Conservation (phyloP, 2,797 vertebrate species). For the Schizopygopsis malacanthus region DNA sequence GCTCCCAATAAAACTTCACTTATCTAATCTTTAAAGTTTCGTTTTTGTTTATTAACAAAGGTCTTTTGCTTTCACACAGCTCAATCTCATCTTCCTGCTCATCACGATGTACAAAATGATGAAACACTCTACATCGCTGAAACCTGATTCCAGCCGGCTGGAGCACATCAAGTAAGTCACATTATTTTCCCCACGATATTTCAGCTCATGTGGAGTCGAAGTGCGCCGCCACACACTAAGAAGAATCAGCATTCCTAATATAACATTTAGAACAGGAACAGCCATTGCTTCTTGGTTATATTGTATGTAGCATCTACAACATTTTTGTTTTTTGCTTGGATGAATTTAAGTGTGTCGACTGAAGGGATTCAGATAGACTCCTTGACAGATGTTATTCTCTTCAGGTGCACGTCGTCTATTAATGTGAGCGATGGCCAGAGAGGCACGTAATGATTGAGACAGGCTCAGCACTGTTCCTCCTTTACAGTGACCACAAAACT, state of each 20-base stretch:
- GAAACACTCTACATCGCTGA: constrained; percentile 99
- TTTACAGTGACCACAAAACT: constrained; percentile 68
- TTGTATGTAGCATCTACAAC: constrained; percentile 12
- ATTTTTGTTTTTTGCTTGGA: constrained; percentile 20
- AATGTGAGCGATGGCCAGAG: constrained; percentile 53
- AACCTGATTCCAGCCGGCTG: constrained; percentile 99
- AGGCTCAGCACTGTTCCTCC: constrained; percentile 67
- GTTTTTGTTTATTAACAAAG: constrained; percentile 61
- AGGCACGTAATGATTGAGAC: constrained; percentile 58
- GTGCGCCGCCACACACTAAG: constrained; percentile 5
- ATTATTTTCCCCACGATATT: constrained; percentile 49
- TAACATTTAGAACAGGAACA: not conserved
- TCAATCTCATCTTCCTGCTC: constrained; percentile 99
- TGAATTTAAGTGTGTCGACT: constrained; percentile 45
- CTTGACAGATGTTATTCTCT: constrained; percentile 56
- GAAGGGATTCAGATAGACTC: constrained; percentile 57
- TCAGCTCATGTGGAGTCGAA: constrained; percentile 21
- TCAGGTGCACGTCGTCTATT: constrained; percentile 47
- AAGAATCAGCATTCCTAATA: constrained; percentile 3
- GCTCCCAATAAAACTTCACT: constrained; percentile 54
- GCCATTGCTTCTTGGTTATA: not conserved
- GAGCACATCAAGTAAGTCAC: constrained; percentile 99
- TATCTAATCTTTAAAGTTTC: constrained; percentile 62
- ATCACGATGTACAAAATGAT: constrained; percentile 99
- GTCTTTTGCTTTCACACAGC: constrained; percentile 83